Base-by-base conservation (phyloP, 1,140 invertebrate genomes). In the Zaprionus camerounensis region DNA sequence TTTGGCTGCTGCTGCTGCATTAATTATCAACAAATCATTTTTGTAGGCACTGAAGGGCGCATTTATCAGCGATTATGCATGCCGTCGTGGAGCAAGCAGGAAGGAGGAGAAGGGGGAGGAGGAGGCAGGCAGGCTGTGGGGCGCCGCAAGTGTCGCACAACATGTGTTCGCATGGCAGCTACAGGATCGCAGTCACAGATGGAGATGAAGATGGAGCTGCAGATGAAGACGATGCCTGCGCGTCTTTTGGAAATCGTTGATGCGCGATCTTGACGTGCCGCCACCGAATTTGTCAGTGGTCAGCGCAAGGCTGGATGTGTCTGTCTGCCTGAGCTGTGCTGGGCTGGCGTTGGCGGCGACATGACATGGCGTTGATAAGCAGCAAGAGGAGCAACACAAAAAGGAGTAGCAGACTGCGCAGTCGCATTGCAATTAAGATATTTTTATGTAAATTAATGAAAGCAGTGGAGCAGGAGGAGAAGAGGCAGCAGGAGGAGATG, bases 1-100 rank as follows among this genome's bases (percentile, higher is more conserved):
- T 63, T 5, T 22, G 38, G 34, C 13, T 15, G 17, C 9, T 62
- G 15, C 24, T 36, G 63, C 38, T 90, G 85, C 80, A 90, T 90
- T 90, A 90, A 90, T 90, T 90, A 90, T 90, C 85, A 90, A 90
- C 85, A 90, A 90, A 90, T 90, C 85, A 90, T 90, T 90, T 90
- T 90, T 80, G 81, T 80, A 77, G 85, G 85, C 85, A 74, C 69
- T 78, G 85, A 90, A 88, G 83, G 84, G 62, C 72, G 68, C 85
- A 90, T 88, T 88, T 88, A 88, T 88, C 85, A 88, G 82, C 81
- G 85, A 88, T 88, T 88, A 88, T 88, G 85, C 85, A 88, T 81
- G 82, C 68, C 63, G 65, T 64, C 68, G 63, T 36, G 61, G 41
- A 36, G 49, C 71, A 55, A 36, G 6, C 28, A 7, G 7, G 7